These are phyloP conservation scores for Cryptotis parvus DNA, from an alignment of 2,113 vertebrate species.

Conservation along the genomic window DNA sequence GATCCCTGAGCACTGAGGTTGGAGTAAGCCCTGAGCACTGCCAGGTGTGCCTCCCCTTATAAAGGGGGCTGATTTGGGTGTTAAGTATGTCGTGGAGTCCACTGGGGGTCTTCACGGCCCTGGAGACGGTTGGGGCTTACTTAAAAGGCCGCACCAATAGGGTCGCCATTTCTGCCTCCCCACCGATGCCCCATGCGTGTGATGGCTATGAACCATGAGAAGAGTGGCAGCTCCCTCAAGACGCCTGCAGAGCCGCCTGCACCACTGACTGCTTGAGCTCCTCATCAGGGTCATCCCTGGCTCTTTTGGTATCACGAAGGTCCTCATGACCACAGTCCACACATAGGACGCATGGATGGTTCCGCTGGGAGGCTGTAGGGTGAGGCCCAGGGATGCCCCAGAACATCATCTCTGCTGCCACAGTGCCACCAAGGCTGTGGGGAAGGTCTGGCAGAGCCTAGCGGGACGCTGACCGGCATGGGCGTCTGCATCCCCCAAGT, in stretches of 20 bases:
- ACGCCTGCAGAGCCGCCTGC: constrained; percentile 98
- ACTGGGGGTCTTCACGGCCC: constrained; percentile 98
- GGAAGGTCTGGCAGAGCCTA: constrained; percentile 98
- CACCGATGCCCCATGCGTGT: constrained; percentile 98
- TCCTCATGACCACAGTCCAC: constrained; percentile 98
- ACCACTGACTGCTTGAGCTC: constrained; percentile 97
- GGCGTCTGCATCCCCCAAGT: constrained; percentile 98
- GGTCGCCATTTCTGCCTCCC: constrained; percentile 97
- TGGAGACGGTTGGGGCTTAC: constrained; percentile 96
- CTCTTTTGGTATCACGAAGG: constrained; percentile 96
- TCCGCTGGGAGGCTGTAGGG: constrained; percentile 97
- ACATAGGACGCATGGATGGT: constrained; percentile 97
- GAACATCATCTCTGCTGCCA: constrained; percentile 98
- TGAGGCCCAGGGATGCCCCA: constrained; percentile 96
- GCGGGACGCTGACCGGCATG: constrained; percentile 97
- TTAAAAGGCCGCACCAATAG: constrained; percentile 97
- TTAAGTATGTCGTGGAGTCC: constrained; percentile 96
- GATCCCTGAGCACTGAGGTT: too few relatives aligned
- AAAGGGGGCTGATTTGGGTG: constrained; percentile 73
- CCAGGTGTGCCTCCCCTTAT: too few relatives aligned
- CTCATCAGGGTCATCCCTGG: constrained; percentile 98
- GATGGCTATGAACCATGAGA: constrained; percentile 98
- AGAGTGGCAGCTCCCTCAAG: constrained; percentile 93
- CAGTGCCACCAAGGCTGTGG: constrained; percentile 97
- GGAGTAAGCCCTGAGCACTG: too few relatives aligned